Percentiles rank a stretch among this genome's conserved stretches.
Conservation (phyloP, 53 echinoderm and acorn worm species). For the Zoroaster sp. region DNA sequence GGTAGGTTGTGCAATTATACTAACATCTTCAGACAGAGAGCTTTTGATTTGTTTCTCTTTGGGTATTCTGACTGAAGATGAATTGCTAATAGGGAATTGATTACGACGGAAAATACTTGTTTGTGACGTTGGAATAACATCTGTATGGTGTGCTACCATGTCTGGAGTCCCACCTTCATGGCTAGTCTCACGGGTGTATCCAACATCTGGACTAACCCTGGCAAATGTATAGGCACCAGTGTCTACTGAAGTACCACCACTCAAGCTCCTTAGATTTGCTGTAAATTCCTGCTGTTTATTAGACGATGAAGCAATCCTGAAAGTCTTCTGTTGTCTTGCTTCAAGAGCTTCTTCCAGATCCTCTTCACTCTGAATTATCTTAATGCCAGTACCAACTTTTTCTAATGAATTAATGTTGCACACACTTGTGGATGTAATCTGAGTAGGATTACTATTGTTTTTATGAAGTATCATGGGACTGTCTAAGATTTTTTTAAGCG, state of each 20-base stretch:
- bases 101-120: slow-evolving; percentile 1
- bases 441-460: neutral
- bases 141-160: neutral
- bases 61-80: neutral
- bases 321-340: neutral
- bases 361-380: slow-evolving; percentile 46
- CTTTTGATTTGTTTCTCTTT: neutral
- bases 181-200: neutral
- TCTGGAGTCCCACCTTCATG: neutral
- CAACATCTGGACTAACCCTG: neutral
- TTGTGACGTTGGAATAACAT: neutral
- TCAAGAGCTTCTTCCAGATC: slow-evolving; percentile 38
- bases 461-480: slow-evolving; percentile 1
- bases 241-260: neutral
- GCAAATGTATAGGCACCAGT: neutral
- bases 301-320: neutral
- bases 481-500: slow-evolving; percentile 38
- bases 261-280: slow-evolving; percentile 1
- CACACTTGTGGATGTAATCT: neutral
- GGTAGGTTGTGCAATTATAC: neutral
- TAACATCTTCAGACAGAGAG: neutral
- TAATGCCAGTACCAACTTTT: neutral
- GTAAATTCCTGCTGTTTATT: slow-evolving; percentile 4
- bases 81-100: neutral
- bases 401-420: neutral